Evolutionary conservation across 2,797 vertebrate genomes (phyloP), one percentile per base, ranked within the genome.

Genomic region (Syngnathus rostellatus): DNA sequence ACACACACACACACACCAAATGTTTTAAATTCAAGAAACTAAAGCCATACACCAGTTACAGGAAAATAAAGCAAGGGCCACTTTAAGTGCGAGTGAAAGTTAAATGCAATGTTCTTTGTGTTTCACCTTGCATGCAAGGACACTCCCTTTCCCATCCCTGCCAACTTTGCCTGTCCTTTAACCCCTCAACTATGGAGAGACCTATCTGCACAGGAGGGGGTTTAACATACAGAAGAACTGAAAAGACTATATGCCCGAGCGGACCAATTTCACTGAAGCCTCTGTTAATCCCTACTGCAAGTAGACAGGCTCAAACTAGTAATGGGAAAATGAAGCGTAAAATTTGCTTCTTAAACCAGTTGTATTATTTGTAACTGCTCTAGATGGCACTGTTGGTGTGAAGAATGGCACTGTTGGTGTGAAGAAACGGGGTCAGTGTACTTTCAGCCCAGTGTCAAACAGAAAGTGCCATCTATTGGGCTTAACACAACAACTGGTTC

Each of bases 261-360:
- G 88, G 88, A 90, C 89, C 88, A 90, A 89, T 73, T 83, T 84
- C 87, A 88, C 83, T 41, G 84, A 81, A 83, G 86, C 85, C 83
- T 88, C 79, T 68, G 73, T 73, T 21, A 74, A 69, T 75, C 76
- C 75, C 72, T 72, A 72, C 76, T 71, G 66, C 60, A 75, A 71
- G 69, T 48, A 43, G 41, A 64, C 37, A 2, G 63, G 69, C 70
- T 65, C 64, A 74, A 74, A 74, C 77, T 31, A 31, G 31, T 31
- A 31, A 31, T 31, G 31, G 31, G 31, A 31, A 31, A 31, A 31
- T 31, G 31, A 31, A 31, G 31, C 2, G 3, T 31, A 31, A 31
- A 31, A 31, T 31, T 31, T 31, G 31, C 31, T 31, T 31, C 31
- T 31, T 31, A 31, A 31, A 31, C 31, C 31, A 31, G 31, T 31